A percentile compares a stretch with the other conserved stretches of the same genome.
These are phyloP conservation scores for Ophioninae sp. DNA, from an alignment of 2,888 invertebrate species.

Conservation along the genomic window DNA sequence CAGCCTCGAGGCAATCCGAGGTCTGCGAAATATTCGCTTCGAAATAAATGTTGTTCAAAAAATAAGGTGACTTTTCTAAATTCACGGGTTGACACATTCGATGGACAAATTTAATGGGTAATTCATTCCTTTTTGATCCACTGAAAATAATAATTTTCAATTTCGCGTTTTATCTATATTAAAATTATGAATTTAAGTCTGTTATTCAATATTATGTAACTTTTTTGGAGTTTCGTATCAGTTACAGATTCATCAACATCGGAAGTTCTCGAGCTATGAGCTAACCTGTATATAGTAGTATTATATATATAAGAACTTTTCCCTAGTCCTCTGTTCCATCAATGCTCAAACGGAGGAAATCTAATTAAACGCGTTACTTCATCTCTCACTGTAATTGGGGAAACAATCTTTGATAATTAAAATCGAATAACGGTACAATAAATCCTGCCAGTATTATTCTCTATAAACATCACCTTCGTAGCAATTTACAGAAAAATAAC, in stretches of 20 bases:
- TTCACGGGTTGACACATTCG: too few species aligned
- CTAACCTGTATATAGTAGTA: neutral
- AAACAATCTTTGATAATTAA: neutral
- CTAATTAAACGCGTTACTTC: neutral
- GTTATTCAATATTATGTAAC: too few species aligned
- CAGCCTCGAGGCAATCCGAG: neutral
- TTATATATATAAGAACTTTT: neutral
- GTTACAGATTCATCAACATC: neutral
- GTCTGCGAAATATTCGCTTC: too few species aligned
- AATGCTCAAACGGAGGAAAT: neutral
- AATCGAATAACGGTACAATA: neutral
- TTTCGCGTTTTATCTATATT: too few species aligned
- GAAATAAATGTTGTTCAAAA: too few species aligned
- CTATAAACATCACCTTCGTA: neutral
- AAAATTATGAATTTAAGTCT: too few species aligned
- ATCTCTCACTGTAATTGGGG: neutral
- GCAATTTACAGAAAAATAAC: neutral
- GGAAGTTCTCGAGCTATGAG: neutral
- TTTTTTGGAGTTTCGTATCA: neutral
- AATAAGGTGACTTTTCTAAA: too few species aligned
- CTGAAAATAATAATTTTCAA: too few species aligned
- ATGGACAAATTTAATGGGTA: too few species aligned
- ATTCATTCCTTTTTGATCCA: too few species aligned
- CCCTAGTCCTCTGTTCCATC: neutral
- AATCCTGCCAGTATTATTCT: neutral